phyloP scores from a whole-genome alignment of 92 coral and sea anemone genomes.

The Porites cylindrica region DNA sequence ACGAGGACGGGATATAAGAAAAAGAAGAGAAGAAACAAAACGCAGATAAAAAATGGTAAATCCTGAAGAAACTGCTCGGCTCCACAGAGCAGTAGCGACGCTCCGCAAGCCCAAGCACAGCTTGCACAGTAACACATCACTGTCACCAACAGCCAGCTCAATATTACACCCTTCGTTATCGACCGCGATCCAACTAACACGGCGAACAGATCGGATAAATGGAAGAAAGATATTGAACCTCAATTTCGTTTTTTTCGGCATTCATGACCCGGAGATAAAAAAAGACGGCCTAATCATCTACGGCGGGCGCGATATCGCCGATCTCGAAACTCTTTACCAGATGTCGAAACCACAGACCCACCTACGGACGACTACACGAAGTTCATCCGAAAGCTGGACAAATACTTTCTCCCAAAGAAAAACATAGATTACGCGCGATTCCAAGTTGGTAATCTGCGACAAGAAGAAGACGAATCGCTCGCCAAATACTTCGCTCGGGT shows the following conservation, averaged over 20 bases:
- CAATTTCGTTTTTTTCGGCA: constrained; percentile 51
- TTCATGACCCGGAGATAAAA: constrained; percentile 39
- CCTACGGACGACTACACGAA: constrained; percentile 26
- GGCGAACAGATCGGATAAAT: constrained; percentile 39
- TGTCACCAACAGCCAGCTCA: constrained; percentile 46
- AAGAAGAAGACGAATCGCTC: constrained; percentile 27
- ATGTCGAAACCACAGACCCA: constrained; percentile 17
- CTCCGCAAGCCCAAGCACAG: constrained; percentile 37
- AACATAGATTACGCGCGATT: background rate
- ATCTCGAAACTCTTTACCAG: constrained; percentile 57
- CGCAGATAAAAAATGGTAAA: background rate
- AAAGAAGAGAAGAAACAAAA: constrained; percentile 24
- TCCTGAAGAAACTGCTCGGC: background rate
- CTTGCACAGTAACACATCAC: background rate
- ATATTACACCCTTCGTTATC: constrained; percentile 38
- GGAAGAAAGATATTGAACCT: constrained; percentile 45
- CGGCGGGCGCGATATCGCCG: constrained; percentile 53
- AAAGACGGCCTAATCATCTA: constrained; percentile 53
- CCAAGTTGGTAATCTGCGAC: background rate
- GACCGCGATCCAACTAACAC: constrained; percentile 40
- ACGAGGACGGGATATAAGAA: constrained; percentile 38
- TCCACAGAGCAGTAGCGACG: constrained; percentile 30
- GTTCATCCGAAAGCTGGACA: constrained; percentile 46
- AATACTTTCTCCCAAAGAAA: constrained; percentile 42
- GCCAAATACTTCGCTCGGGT: constrained; percentile 37